Evolutionary conservation across 2,888 invertebrate species (phyloP).

Genomic region (Orchestes rusci): DNA sequence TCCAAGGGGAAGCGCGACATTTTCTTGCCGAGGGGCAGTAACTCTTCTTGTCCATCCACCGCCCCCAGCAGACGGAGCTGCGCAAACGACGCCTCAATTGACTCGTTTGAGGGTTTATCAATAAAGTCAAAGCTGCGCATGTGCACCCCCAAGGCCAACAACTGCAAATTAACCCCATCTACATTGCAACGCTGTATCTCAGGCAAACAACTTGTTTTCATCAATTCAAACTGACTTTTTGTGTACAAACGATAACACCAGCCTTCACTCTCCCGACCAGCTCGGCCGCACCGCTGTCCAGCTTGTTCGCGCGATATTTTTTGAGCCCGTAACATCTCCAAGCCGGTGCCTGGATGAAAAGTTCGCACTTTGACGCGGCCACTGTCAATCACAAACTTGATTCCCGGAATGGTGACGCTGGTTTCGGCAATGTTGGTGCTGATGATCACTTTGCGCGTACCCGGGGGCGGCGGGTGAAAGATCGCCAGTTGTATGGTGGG

Average conservation of each 20-base stretch:
- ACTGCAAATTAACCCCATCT: slow-evolving; percentile 65
- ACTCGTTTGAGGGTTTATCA: slow-evolving; percentile 74
- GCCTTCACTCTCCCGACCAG: slow-evolving; percentile 81
- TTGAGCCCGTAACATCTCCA: slow-evolving; percentile 76
- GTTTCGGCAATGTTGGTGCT: slow-evolving; percentile 98
- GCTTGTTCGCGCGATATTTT: slow-evolving; percentile 86
- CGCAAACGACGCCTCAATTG: slow-evolving; percentile 56
- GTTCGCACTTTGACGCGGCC: slow-evolving; percentile 85
- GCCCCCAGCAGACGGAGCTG: slow-evolving; percentile 65
- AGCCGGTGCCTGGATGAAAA: slow-evolving; percentile 72
- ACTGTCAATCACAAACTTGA: slow-evolving; percentile 85
- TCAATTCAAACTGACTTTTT: slow-evolving; percentile 62
- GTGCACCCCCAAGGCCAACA: slow-evolving; percentile 78
- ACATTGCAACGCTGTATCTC: slow-evolving; percentile 76
- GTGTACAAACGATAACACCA: slow-evolving; percentile 84
- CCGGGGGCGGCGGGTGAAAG: slow-evolving; percentile 65
- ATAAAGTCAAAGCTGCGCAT: slow-evolving; percentile 83
- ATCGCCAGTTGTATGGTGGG: slow-evolving; percentile 81
- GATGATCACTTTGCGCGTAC: slow-evolving; percentile 82
- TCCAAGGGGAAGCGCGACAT: slow-evolving; percentile 92
- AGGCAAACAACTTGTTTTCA: slow-evolving; percentile 68
- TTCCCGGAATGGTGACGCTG: slow-evolving; percentile 89
- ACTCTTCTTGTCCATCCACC: slow-evolving; percentile 52
- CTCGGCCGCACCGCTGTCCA: slow-evolving; percentile 88
- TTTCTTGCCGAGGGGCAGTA: slow-evolving; percentile 72